These are phyloP conservation scores for Meandrusa payeni DNA, from an alignment of 2,888 invertebrate genomes.

Conservation along the genomic window DNA sequence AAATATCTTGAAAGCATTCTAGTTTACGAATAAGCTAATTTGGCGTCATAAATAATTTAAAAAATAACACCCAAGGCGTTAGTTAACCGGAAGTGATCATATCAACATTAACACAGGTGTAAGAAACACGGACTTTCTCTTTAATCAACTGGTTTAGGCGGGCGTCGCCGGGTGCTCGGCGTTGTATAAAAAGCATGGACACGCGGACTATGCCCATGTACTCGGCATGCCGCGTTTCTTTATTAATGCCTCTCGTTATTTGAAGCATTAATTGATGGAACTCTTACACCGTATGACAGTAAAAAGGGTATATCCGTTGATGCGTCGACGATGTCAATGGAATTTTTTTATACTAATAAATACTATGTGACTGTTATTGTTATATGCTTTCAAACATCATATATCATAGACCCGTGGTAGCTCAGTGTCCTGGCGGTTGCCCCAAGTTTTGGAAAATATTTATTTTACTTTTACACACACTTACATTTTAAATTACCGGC, in stretches of 20 bases:
- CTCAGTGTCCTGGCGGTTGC: too few species aligned
- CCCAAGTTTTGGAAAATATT: too few species aligned
- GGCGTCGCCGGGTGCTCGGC: slow-evolving; percentile 38
- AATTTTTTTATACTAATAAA: too few species aligned
- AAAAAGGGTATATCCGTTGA: slow-evolving; percentile 8
- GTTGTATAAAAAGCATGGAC: slow-evolving; percentile 40
- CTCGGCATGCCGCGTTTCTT: slow-evolving; percentile 1
- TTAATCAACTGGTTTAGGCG: slow-evolving; percentile 50
- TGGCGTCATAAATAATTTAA: slow-evolving; percentile 39
- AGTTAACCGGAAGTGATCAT: slow-evolving; percentile 55
- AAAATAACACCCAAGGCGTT: slow-evolving; percentile 57
- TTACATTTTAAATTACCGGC: too few species aligned
- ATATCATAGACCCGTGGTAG: too few species aligned
- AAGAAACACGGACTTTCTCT: slow-evolving; percentile 64
- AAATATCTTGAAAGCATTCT: too few species aligned
- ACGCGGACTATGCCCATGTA: slow-evolving; percentile 4
- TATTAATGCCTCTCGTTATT: slow-evolving; percentile 13
- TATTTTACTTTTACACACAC: too few species aligned
- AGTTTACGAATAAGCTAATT: slow-evolving; percentile 10
- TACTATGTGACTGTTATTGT: too few species aligned
- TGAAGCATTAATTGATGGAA: slow-evolving; percentile 16
- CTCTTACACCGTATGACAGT: background rate
- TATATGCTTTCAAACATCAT: too few species aligned
- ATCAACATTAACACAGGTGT: slow-evolving; percentile 48
- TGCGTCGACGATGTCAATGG: background rate